Conservation (phyloP, 2,797 vertebrate species). For the Melanotaenia boesemani region DNA sequence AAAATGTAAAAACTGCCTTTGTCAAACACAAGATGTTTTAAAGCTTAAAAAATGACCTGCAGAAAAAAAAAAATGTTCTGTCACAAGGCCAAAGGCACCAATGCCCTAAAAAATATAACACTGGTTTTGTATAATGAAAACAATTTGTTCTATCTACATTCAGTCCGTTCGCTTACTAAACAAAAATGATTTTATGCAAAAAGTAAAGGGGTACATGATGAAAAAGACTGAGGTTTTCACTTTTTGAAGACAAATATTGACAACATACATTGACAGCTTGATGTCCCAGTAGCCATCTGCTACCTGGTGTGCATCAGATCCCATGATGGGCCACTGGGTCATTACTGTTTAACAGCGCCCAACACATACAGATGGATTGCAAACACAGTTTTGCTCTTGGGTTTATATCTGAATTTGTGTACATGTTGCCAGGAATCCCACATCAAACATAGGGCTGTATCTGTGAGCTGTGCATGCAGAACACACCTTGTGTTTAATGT, state of each 20-base stretch:
- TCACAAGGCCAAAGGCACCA: constrained; percentile 27
- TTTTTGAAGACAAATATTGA: constrained; percentile 31
- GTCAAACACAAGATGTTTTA: constrained; percentile 14
- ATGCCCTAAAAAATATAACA: constrained; percentile 3
- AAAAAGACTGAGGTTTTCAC: constrained; percentile 12
- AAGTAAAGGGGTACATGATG: constrained; percentile 3
- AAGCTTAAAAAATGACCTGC: constrained; percentile 31
- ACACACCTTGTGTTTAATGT: constrained; percentile 32
- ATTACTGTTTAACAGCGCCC: constrained; percentile 38
- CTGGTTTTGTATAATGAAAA: neutral
- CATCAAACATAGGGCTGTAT: constrained; percentile 50
- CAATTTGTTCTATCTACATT: constrained; percentile 30
- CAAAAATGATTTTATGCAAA: neutral
- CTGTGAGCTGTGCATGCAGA: constrained; percentile 29
- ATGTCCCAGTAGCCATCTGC: constrained; percentile 65
- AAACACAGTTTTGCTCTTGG: constrained; percentile 65
- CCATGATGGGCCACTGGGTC: constrained; percentile 44
- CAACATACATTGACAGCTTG: constrained; percentile 45
- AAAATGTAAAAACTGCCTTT: constrained; percentile 13
- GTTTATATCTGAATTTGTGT: constrained; percentile 32
- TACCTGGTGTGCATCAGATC: constrained; percentile 49
- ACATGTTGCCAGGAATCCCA: constrained; percentile 34
- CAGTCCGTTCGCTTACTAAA: constrained; percentile 15
- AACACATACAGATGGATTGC: constrained; percentile 58
- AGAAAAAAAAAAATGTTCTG: constrained; percentile 9